Evolutionary conservation across 2,113 vertebrate species (phyloP).

Genomic region (Cololabis saira): DNA sequence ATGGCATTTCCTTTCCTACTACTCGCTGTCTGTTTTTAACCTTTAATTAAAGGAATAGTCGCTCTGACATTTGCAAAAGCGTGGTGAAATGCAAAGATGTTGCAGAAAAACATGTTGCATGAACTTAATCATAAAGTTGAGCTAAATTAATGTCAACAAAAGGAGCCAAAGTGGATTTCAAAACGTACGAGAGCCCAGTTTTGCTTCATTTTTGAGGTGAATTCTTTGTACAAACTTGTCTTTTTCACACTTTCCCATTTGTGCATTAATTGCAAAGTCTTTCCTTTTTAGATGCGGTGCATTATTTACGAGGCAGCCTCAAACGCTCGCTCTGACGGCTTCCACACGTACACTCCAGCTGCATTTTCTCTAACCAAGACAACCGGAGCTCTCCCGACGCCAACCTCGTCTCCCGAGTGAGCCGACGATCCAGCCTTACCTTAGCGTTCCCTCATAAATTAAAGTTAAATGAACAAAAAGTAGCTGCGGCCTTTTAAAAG

Average conservation of each 20-base stretch:
- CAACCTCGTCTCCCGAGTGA: conserved; percentile 68
- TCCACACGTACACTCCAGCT: conserved; percentile 9
- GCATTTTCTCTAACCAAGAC: conserved; percentile 43
- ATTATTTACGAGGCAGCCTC: conserved; percentile 77
- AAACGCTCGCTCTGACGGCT: conserved; percentile 54
- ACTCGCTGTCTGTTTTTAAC: conserved; percentile 31
- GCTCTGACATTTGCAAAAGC: conserved; percentile 26
- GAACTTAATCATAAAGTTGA: too few relatives aligned
- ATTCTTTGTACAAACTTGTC: conserved; percentile 34
- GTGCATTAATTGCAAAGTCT: conserved; percentile 73
- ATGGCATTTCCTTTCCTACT: conserved; percentile 10
- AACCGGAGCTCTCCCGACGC: conserved; percentile 64
- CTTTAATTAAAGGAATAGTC: conserved; percentile 39
- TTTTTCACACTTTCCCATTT: conserved; percentile 57
- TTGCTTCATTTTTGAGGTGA: neutral
- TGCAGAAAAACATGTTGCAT: neutral
- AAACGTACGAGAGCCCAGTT: conserved; percentile 26
- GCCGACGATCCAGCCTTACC: conserved; percentile 69
- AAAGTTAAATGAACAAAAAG: conserved; percentile 76
- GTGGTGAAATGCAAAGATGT: neutral
- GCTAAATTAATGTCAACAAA: too few relatives aligned
- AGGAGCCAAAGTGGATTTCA: conserved; percentile 16
- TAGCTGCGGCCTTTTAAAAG: conserved; percentile 75
- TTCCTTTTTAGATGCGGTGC: conserved; percentile 68
- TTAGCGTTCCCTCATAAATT: conserved; percentile 74